Evolutionary conservation across 2,888 invertebrate species (phyloP).

Genomic region (Cataglyphis livida): DNA sequence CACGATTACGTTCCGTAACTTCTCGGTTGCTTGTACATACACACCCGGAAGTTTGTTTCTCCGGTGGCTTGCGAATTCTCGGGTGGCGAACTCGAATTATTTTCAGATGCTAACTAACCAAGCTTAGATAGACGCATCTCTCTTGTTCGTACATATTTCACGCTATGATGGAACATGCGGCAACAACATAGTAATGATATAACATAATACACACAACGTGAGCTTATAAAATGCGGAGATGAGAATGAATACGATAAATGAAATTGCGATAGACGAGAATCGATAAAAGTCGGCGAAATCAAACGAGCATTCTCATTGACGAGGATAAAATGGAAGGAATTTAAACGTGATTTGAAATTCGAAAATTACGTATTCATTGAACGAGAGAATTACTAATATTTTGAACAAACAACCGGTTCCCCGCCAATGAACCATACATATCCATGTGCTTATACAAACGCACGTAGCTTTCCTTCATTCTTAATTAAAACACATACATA

Average conservation of each 20-base stretch:
- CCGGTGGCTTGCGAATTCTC: constrained; percentile 37
- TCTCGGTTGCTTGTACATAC: constrained; percentile 48
- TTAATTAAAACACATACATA: constrained; percentile 81
- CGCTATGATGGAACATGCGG: constrained; percentile 14
- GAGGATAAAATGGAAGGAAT: neutral
- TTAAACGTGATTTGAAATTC: neutral
- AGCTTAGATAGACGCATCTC: constrained; percentile 36
- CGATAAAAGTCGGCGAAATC: neutral
- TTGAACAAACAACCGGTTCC: constrained; percentile 3
- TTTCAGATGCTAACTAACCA: constrained; percentile 45
- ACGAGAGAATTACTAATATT: neutral
- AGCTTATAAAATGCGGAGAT: neutral
- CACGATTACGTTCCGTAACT: constrained; percentile 31
- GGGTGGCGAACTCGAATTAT: constrained; percentile 22
- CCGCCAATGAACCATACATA: constrained; percentile 73
- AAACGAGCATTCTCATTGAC: neutral
- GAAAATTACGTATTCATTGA: neutral
- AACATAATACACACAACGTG: neutral
- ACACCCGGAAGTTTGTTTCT: constrained; percentile 31
- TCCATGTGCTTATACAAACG: constrained; percentile 75
- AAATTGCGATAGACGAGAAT: neutral
- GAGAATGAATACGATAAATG: neutral
- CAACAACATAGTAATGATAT: constrained; percentile 15
- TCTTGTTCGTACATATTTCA: constrained; percentile 41
- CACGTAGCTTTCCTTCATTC: constrained; percentile 70